Evolutionary conservation across 2,797 vertebrate genomes (phyloP).

Genomic region (Percopsis omiscomaycus): DNA sequence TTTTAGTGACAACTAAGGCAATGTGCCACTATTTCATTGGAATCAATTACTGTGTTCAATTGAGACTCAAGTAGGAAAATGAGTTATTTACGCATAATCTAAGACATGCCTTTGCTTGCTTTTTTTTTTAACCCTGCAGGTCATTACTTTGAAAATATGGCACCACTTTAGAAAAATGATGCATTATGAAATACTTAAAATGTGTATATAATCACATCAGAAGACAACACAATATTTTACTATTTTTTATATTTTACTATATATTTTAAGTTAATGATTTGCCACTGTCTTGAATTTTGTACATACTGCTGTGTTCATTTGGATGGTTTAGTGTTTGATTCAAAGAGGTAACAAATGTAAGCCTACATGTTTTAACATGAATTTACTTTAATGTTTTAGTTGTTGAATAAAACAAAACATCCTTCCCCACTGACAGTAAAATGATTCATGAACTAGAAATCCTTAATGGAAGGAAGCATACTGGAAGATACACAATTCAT

Average conservation of each 20-base stretch:
- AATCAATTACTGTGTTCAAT: conserved; percentile 39
- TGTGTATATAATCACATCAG: background rate
- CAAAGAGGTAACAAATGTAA: no score
- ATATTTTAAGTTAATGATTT: background rate
- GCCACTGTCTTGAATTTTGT: background rate
- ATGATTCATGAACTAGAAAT: background rate
- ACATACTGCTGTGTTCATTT: background rate
- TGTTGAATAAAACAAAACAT: no score
- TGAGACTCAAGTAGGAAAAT: conserved; percentile 40
- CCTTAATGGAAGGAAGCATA: background rate
- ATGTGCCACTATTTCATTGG: conserved; percentile 43
- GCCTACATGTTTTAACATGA: background rate
- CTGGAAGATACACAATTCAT: background rate
- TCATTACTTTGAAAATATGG: conserved; percentile 24
- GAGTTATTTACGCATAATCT: conserved; percentile 49
- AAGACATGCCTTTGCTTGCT: conserved; percentile 47
- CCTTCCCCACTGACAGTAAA: background rate
- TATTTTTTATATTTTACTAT: background rate
- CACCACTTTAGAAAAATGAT: conserved; percentile 20
- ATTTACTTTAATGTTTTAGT: no score
- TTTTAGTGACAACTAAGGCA: conserved; percentile 51
- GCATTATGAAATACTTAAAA: conserved; percentile 16
- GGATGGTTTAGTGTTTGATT: no score
- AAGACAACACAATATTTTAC: conserved; percentile 11
- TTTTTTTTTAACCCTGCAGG: conserved; percentile 51